phyloP scores from a whole-genome alignment of 1,140 invertebrate genomes.

The Druon quercuslanigerum region DNA sequence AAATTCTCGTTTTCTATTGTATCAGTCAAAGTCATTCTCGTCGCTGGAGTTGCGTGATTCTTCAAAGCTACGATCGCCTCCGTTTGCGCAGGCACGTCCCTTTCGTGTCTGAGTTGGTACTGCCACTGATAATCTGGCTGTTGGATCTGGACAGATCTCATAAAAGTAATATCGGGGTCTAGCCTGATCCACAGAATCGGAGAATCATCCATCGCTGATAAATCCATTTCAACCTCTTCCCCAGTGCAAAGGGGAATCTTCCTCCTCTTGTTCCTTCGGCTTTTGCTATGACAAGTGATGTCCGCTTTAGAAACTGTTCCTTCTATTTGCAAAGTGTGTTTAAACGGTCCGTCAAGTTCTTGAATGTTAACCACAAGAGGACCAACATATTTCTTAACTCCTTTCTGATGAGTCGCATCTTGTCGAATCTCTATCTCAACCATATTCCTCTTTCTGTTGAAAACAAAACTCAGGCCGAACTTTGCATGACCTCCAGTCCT shows the following conservation, averaged over 20 bases:
- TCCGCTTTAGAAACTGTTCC: constrained; percentile 97
- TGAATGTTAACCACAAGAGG: constrained; percentile 95
- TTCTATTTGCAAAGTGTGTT: constrained; percentile 96
- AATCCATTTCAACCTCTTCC: constrained; percentile 99
- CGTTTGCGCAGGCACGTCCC: constrained; percentile 95
- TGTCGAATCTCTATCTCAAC: constrained; percentile 98
- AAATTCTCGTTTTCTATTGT: constrained; percentile 96
- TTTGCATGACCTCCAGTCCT: constrained; percentile 95
- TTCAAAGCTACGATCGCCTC: constrained; percentile 94
- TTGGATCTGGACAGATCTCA: constrained; percentile 92
- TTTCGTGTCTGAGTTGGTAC: constrained; percentile 96
- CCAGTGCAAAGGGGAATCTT: constrained; percentile 98
- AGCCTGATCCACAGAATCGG: constrained; percentile 99
- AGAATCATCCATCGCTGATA: constrained; percentile 97
- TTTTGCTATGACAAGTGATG: constrained; percentile 99
- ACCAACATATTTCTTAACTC: constrained; percentile 92
- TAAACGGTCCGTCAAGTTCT: constrained; percentile 98
- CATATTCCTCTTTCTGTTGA: constrained; percentile 98
- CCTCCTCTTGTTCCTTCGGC: constrained; percentile 97
- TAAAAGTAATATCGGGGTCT: constrained; percentile 97
- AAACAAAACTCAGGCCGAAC: constrained; percentile 94
- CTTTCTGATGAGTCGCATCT: constrained; percentile 86
- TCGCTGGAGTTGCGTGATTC: constrained; percentile 90
- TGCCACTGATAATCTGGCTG: constrained; percentile 99
- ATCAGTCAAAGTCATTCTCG: constrained; percentile 91